phyloP scores from a whole-genome alignment of 2,888 invertebrate species.

The Drosophila stalkeri region DNA sequence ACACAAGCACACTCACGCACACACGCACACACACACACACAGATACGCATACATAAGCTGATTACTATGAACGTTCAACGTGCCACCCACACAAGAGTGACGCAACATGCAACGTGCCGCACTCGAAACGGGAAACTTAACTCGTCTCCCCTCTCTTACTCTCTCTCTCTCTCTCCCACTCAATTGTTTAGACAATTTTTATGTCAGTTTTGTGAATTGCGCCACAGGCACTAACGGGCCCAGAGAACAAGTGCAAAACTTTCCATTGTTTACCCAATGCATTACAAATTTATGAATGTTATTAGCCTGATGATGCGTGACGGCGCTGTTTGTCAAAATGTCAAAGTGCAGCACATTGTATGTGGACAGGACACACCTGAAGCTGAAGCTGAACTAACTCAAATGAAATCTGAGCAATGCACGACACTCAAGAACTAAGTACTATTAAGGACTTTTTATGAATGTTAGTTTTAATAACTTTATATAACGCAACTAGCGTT shows the following conservation, averaged over 20 bases:
- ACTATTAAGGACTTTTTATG: not conserved
- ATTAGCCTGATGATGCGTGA: constrained; percentile 32
- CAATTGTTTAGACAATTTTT: constrained; percentile 56
- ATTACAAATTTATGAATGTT: constrained; percentile 46
- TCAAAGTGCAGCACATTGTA: constrained; percentile 31
- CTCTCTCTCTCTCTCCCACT: not conserved
- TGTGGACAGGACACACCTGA: constrained; percentile 27
- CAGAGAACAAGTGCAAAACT: constrained; percentile 29
- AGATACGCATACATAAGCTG: constrained; percentile 30
- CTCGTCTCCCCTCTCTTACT: constrained; percentile 3
- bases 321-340: constrained; percentile 12
- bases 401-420: constrained; percentile 1
- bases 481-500: not conserved
- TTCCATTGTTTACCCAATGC: constrained; percentile 50
- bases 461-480: not conserved
- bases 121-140: constrained; percentile 24
- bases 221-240: not conserved
- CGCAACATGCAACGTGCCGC: constrained; percentile 30
- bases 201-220: constrained; percentile 54
- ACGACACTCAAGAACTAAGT: too few relatives aligned
- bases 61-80: constrained; percentile 18
- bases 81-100: constrained; percentile 35
- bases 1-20: constrained; percentile 5
- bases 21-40: not conserved
- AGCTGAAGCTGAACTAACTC: not conserved